phyloP scores from a whole-genome alignment of 1,140 invertebrate species.

The Leptinotarsa undecemlineata region DNA sequence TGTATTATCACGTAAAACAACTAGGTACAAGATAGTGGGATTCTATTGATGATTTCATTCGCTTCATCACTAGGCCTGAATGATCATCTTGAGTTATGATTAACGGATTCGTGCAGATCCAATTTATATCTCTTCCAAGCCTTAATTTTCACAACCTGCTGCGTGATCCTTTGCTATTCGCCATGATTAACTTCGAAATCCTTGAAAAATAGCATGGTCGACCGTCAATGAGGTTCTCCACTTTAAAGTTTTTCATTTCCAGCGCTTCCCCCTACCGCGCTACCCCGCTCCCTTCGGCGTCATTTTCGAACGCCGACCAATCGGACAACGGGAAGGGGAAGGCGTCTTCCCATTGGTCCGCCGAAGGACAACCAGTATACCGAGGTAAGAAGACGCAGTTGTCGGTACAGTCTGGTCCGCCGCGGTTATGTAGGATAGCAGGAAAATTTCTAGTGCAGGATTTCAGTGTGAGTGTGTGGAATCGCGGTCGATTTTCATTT shows the following conservation, averaged over 20 bases:
- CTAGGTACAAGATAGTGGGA: too few species aligned
- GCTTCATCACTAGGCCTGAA: neutral
- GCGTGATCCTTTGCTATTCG: conserved; percentile 23
- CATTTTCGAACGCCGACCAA: conserved; percentile 47
- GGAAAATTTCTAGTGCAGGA: neutral
- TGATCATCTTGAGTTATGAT: neutral
- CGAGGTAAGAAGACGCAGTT: conserved; percentile 38
- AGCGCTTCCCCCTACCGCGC: conserved; percentile 11
- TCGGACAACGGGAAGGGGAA: conserved; percentile 41
- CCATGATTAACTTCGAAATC: conserved; percentile 28
- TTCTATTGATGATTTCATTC: too few species aligned
- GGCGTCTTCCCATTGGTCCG: conserved; percentile 40
- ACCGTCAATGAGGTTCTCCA: conserved; percentile 31
- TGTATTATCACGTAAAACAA: too few species aligned
- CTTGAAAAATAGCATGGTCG: conserved; percentile 39
- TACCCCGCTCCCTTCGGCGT: conserved; percentile 29
- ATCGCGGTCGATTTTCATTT: conserved; percentile 25
- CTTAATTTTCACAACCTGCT: neutral
- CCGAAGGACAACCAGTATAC: conserved; percentile 47
- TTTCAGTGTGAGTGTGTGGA: conserved; percentile 11
- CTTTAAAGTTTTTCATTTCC: conserved; percentile 29
- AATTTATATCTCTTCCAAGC: neutral
- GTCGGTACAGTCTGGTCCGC: conserved; percentile 27
- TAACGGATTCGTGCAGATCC: neutral
- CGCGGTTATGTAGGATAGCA: conserved; percentile 23